Conservation (phyloP, 2,888 invertebrate genomes). For the Perizoma flavofasciatum region DNA sequence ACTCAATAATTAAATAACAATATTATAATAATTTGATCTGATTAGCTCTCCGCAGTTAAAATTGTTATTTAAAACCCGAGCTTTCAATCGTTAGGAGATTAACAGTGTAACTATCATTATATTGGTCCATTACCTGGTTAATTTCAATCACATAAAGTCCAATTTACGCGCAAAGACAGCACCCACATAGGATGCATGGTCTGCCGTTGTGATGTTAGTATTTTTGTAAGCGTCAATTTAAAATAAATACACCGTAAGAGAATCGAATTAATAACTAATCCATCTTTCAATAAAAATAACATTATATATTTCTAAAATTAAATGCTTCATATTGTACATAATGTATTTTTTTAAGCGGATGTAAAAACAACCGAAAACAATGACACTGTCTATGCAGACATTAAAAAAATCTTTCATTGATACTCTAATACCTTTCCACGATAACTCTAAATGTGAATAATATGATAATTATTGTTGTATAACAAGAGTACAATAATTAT, state of each 20-base stretch:
- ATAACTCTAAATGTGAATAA: constrained; percentile 74
- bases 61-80: constrained; percentile 63
- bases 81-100: constrained; percentile 60
- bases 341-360: constrained; percentile 57
- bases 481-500: constrained; percentile 76
- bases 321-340: constrained; percentile 83
- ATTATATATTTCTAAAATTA: constrained; percentile 82
- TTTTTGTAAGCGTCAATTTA: constrained; percentile 69
- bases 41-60: constrained; percentile 70
- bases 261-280: constrained; percentile 61
- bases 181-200: constrained; percentile 46
- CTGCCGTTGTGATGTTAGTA: constrained; percentile 73
- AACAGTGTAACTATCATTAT: constrained; percentile 67
- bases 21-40: constrained; percentile 83
- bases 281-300: constrained; percentile 69
- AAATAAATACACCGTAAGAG: constrained; percentile 72
- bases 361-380: constrained; percentile 34
- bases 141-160: constrained; percentile 42
- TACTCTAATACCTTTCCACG: constrained; percentile 66
- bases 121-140: constrained; percentile 75
- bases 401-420: constrained; percentile 58
- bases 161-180: constrained; percentile 49
- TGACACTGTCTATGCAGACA: constrained; percentile 48
- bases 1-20: constrained; percentile 84
- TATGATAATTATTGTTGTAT: constrained; percentile 76